These are phyloP conservation scores for Lipotes vexillifer DNA, from an alignment of 2,113 vertebrate species.

Conservation along the genomic window DNA sequence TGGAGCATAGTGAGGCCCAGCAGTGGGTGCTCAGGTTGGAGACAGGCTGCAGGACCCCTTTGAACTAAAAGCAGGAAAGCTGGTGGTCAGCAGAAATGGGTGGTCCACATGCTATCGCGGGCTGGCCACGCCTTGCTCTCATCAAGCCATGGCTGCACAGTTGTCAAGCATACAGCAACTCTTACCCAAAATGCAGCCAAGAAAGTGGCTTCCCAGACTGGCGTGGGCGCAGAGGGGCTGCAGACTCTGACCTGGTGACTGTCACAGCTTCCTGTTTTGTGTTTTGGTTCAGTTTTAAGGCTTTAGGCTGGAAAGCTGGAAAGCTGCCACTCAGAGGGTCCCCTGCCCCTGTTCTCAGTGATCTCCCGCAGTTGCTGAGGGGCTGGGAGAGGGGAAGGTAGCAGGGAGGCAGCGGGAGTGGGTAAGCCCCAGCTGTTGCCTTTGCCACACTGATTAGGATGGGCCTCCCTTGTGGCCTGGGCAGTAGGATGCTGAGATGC, in stretches of 20 bases:
- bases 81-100: neutral
- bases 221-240: rapidly evolving
- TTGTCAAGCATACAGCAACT: neutral
- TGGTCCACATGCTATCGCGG: rapidly evolving
- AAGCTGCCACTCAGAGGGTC: neutral
- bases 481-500: neutral
- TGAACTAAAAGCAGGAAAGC: neutral
- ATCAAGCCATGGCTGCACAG: neutral
- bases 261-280: neutral
- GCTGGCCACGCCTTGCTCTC: neutral
- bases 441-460: neutral
- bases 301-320: neutral
- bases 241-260: neutral
- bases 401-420: neutral
- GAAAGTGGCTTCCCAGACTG: neutral
- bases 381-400: neutral
- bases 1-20: neutral
- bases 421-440: neutral
- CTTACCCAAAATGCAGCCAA: neutral
- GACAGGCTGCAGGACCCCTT: neutral
- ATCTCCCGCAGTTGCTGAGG: neutral
- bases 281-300: neutral
- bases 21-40: neutral
- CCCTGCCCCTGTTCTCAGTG: neutral
- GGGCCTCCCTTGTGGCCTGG: neutral